Percentiles rank a stretch among this genome's conserved stretches.
phyloP scores from a whole-genome alignment of 2,797 vertebrate species.

The Bryconaethiops microstoma region DNA sequence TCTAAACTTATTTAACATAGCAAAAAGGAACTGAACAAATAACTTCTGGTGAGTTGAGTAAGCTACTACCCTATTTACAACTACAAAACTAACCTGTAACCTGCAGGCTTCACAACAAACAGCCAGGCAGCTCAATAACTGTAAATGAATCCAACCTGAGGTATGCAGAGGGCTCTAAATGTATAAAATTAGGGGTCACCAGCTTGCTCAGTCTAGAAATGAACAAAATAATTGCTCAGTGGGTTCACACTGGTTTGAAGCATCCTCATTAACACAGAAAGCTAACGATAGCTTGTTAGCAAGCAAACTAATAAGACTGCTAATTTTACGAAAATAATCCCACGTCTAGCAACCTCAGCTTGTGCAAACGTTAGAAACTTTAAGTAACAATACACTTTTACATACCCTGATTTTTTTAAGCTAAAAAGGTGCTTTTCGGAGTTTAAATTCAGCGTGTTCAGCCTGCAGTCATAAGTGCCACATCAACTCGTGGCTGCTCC shows the following conservation, averaged over 20 bases:
- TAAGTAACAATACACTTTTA: not conserved
- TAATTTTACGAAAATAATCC: not conserved
- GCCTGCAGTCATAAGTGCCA: conserved; percentile 31
- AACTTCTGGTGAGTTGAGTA: too few relatives aligned
- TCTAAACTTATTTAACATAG: not conserved
- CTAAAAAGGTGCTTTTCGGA: not conserved
- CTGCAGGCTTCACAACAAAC: not conserved
- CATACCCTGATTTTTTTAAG: conserved; percentile 38
- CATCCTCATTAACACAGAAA: not conserved
- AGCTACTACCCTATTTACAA: not conserved
- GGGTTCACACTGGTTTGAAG: not conserved
- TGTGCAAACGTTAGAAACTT: not conserved
- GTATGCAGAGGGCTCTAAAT: not conserved
- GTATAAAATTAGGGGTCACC: not conserved
- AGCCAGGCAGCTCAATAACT: not conserved
- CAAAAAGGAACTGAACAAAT: not conserved
- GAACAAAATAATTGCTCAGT: not conserved
- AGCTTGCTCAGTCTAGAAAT: not conserved
- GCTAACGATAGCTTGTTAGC: not conserved
- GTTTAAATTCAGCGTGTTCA: conserved; percentile 35
- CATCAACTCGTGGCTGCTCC: conserved; percentile 49
- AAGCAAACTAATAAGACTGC: not conserved
- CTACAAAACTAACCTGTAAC: not conserved
- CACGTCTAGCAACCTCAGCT: not conserved
- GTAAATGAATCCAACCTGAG: not conserved